phyloP scores from a whole-genome alignment of 2,888 invertebrate species.

The Pristionchus arcanus region DNA sequence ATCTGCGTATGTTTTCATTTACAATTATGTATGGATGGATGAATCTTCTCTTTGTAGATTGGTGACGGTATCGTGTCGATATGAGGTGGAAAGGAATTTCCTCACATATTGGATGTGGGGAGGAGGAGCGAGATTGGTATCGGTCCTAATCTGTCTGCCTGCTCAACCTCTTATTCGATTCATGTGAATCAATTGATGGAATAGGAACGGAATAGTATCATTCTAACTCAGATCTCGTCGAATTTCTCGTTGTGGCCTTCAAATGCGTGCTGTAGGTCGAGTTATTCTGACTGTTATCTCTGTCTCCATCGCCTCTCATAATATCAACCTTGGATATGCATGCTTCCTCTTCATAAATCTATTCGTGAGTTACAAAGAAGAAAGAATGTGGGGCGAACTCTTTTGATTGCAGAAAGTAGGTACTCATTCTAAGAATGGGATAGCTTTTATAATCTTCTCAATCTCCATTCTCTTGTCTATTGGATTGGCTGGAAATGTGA shows the following conservation, averaged over 20 bases:
- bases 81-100: background rate
- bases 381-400: background rate
- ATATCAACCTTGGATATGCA: constrained; percentile 25
- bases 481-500: constrained; percentile 39
- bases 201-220: background rate
- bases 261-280: background rate
- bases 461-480: background rate
- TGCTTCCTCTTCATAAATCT: background rate
- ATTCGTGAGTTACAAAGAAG: background rate
- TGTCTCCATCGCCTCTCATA: background rate
- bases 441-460: background rate
- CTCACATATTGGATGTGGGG: background rate
- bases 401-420: constrained; percentile 30
- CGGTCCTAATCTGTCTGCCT: background rate
- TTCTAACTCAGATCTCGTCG: background rate
- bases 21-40: background rate
- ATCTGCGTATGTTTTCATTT: background rate
- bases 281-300: background rate
- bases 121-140: background rate
- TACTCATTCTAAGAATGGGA: background rate
- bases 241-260: background rate
- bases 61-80: background rate
- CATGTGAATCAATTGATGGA: background rate
- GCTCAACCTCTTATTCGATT: background rate
- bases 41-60: background rate